A percentile compares a stretch with the other conserved stretches of the same genome.
Evolutionary conservation across 2,888 invertebrate genomes (phyloP).

Genomic region (Syrphus vitripennis): DNA sequence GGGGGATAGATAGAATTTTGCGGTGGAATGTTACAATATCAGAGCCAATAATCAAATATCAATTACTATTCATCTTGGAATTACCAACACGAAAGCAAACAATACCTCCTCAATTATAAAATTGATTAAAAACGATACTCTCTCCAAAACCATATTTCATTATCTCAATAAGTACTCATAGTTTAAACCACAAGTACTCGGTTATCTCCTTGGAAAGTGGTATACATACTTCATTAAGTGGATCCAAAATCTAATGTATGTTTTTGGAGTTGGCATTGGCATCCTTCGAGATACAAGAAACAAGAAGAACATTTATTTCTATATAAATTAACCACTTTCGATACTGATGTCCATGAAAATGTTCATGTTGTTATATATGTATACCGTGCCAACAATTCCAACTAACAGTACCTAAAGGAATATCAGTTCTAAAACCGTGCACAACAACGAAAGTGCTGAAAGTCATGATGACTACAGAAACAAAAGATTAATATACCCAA

Average conservation of each 20-base stretch:
- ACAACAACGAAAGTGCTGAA: not conserved
- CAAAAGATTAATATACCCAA: slow-evolving; percentile 22
- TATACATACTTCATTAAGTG: not conserved
- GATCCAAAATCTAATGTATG: no score
- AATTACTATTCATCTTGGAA: not conserved
- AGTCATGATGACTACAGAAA: slow-evolving; percentile 19
- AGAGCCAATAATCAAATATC: not conserved
- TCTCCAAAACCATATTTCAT: not conserved
- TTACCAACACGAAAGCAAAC: not conserved
- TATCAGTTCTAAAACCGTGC: not conserved
- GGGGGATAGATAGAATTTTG: not conserved
- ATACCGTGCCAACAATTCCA: not conserved
- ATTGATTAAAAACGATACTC: not conserved
- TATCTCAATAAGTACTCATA: not conserved
- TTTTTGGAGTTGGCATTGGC: not conserved
- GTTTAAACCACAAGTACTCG: not conserved
- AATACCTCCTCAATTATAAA: not conserved
- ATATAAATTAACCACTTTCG: slow-evolving; percentile 2
- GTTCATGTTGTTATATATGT: not conserved
- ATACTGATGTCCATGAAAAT: not conserved
- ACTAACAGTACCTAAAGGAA: not conserved
- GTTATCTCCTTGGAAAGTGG: not conserved
- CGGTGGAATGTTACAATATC: not conserved
- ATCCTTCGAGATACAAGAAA: not conserved
- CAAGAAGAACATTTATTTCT: not conserved